phyloP scores from a whole-genome alignment of 1,140 invertebrate genomes.

The Coenobita brevimanus region DNA sequence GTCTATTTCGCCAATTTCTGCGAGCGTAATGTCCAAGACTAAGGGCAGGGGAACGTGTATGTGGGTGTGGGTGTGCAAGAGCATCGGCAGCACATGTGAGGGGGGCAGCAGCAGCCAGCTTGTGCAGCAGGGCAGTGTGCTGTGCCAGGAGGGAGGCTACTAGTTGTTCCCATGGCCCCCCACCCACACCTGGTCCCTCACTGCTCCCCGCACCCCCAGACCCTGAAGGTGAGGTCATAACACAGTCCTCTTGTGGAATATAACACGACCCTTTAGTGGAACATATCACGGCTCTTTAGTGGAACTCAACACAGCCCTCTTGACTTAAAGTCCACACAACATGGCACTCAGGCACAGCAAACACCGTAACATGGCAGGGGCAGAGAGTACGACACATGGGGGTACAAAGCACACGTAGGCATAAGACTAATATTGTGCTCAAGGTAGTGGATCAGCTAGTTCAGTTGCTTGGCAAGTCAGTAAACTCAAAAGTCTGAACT shows the following conservation, averaged over 20 bases:
- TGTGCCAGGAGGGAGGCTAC: constrained; percentile 67
- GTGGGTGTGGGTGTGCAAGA: neutral
- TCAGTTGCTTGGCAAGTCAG: too few relatives aligned
- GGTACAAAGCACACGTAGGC: too few relatives aligned
- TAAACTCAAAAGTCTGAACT: too few relatives aligned
- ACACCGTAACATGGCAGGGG: too few relatives aligned
- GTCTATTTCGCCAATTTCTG: constrained; percentile 64
- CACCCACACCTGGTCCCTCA: neutral
- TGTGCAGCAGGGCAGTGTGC: constrained; percentile 67
- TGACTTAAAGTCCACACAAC: too few relatives aligned
- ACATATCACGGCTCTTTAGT: too few relatives aligned
- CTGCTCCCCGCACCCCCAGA: constrained; percentile 12
- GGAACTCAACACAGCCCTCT: too few relatives aligned
- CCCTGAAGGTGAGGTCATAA: constrained; percentile 30
- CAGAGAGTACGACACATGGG: too few relatives aligned
- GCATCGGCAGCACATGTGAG: neutral
- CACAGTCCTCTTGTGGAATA: neutral
- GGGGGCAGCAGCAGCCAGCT: constrained; percentile 59
- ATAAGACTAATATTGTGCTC: too few relatives aligned
- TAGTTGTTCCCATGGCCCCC: constrained; percentile 62
- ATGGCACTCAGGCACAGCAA: too few relatives aligned
- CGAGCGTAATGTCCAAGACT: constrained; percentile 56
- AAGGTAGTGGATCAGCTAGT: too few relatives aligned
- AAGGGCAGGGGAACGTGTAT: constrained; percentile 31
- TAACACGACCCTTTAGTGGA: too few relatives aligned